phyloP scores from a whole-genome alignment of 2,797 vertebrate species.

The Taenioides sp. region DNA sequence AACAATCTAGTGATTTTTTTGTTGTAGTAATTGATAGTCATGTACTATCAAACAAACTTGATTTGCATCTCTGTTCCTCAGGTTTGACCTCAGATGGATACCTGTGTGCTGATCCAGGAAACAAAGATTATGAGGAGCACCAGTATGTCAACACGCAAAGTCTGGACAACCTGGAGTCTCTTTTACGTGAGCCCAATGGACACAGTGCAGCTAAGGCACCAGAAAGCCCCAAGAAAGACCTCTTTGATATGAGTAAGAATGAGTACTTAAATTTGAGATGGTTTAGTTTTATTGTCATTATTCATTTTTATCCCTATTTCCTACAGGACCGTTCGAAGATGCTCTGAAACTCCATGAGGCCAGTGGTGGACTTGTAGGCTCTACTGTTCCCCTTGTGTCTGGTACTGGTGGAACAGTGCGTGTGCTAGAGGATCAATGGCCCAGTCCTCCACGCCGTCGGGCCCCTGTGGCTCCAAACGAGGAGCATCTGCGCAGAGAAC shows the following conservation, averaged over 20 bases:
- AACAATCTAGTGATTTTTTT: background rate
- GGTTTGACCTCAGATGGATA: slow-evolving; percentile 85
- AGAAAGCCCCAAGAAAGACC: slow-evolving; percentile 92
- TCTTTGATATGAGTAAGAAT: slow-evolving; percentile 95
- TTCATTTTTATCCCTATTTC: background rate
- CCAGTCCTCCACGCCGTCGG: slow-evolving; percentile 88
- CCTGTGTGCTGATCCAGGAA: slow-evolving; percentile 83
- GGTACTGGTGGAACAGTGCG: slow-evolving; percentile 44
- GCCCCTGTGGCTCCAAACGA: slow-evolving; percentile 93
- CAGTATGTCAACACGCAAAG: slow-evolving; percentile 94
- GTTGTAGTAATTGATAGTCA: background rate
- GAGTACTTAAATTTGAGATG: background rate
- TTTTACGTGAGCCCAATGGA: slow-evolving; percentile 44
- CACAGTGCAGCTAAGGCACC: slow-evolving; percentile 46
- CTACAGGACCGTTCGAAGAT: slow-evolving; percentile 91
- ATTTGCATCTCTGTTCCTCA: slow-evolving; percentile 36
- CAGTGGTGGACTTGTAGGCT: slow-evolving; percentile 55
- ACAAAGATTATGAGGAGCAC: slow-evolving; percentile 90
- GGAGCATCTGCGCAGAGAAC: slow-evolving; percentile 88
- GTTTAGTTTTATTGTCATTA: background rate
- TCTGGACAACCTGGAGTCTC: slow-evolving; percentile 73
- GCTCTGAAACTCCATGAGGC: slow-evolving; percentile 91
- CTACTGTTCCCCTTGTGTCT: background rate
- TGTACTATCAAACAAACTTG: background rate
- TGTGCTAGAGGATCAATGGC: slow-evolving; percentile 89